phyloP scores from a whole-genome alignment of 2,113 vertebrate species.

The Suncus etruscus region DNA sequence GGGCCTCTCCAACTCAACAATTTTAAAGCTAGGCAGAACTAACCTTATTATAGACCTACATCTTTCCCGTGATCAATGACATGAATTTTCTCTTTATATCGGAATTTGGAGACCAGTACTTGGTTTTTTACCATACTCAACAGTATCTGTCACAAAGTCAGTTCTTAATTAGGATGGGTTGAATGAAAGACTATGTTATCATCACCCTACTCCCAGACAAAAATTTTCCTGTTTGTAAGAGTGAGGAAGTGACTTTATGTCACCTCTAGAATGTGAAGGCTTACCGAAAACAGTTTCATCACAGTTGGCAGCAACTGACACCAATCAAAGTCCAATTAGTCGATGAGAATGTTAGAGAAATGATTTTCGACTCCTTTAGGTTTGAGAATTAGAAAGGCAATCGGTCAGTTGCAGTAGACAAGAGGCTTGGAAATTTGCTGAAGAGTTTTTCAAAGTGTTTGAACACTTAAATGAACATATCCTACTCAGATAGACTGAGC shows the following conservation, averaged over 20 bases:
- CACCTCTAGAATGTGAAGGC: constrained; percentile 69
- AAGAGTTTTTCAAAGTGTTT: constrained; percentile 57
- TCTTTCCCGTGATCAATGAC: constrained; percentile 12
- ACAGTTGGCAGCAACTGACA: constrained; percentile 78
- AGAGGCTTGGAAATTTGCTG: constrained; percentile 66
- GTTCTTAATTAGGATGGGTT: constrained; percentile 44
- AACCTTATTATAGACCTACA: background rate
- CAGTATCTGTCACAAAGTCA: background rate
- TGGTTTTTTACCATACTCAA: background rate
- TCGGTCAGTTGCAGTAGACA: constrained; percentile 65
- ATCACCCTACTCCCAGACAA: background rate
- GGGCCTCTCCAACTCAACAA: background rate
- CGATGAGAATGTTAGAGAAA: constrained; percentile 74
- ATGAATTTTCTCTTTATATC: constrained; percentile 5
- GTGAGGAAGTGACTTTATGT: constrained; percentile 53
- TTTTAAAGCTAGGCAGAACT: constrained; percentile 30
- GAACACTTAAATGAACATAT: constrained; percentile 52
- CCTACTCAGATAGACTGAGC: constrained; percentile 55
- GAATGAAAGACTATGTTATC: background rate
- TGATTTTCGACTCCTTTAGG: constrained; percentile 70
- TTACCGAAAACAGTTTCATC: constrained; percentile 77
- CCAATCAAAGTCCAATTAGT: constrained; percentile 82
- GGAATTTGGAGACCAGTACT: background rate
- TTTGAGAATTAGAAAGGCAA: constrained; percentile 48
- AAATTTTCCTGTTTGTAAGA: constrained; percentile 33